A percentile compares a stretch with the other conserved stretches of the same genome.
These are phyloP conservation scores for Rhabdornis inornatus DNA, from an alignment of 2,113 vertebrate species.

Conservation along the genomic window DNA sequence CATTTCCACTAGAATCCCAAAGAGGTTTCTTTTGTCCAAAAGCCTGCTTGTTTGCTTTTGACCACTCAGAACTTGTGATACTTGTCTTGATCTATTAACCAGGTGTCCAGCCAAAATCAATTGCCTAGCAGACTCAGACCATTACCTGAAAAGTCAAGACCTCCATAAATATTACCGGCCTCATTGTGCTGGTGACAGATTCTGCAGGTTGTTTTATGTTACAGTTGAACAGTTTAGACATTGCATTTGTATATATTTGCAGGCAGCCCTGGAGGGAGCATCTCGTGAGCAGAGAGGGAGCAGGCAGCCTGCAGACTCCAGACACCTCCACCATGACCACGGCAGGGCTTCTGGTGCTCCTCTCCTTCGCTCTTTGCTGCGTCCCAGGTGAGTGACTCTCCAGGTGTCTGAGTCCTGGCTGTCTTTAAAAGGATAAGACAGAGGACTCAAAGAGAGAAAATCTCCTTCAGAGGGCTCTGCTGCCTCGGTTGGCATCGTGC, in stretches of 20 bases:
- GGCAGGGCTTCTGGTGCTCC: background rate
- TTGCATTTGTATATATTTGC: conserved; percentile 54
- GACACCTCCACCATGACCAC: conserved; percentile 4
- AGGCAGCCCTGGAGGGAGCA: background rate
- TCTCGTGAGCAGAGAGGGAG: background rate
- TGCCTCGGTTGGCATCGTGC: accelerated
- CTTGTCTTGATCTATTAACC: conserved; percentile 32
- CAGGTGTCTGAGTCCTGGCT: background rate
- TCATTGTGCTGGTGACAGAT: conserved; percentile 57
- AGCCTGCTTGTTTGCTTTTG: background rate
- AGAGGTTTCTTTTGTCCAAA: background rate
- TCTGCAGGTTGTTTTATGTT: conserved; percentile 31
- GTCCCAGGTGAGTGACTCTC: conserved; percentile 34
- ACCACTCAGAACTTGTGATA: background rate
- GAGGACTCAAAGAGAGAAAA: background rate
- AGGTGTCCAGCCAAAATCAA: conserved; percentile 59
- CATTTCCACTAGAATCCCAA: background rate
- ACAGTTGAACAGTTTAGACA: conserved; percentile 34
- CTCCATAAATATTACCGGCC: conserved; percentile 53
- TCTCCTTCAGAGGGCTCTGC: background rate
- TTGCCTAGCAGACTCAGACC: conserved; percentile 1
- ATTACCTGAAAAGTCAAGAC: conserved; percentile 54
- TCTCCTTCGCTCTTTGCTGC: conserved; percentile 7
- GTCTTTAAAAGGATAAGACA: background rate
- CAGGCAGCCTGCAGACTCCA: background rate